A percentile compares a stretch with the other conserved stretches of the same genome.
phyloP scores from a whole-genome alignment of 2,888 invertebrate genomes.

The Furcula furcula region DNA sequence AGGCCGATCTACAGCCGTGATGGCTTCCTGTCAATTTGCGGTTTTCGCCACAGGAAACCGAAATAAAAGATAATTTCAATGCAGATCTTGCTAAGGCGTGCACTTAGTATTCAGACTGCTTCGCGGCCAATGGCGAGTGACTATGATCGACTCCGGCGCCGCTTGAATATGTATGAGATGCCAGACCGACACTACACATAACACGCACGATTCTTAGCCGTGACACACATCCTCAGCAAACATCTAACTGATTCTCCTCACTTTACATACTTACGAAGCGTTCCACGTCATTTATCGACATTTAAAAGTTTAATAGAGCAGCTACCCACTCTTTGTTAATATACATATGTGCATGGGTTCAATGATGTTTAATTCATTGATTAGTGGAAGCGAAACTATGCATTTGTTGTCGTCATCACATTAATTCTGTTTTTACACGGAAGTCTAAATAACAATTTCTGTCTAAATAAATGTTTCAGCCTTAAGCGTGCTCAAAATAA shows the following conservation, averaged over 20 bases:
- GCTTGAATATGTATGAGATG: conserved; percentile 71
- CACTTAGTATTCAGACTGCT: conserved; percentile 70
- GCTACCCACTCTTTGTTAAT: conserved; percentile 23
- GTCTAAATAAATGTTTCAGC: too few species aligned
- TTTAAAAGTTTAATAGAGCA: conserved; percentile 29
- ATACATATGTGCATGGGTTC: conserved; percentile 31
- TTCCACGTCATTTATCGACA: conserved; percentile 26
- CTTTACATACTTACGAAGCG: conserved; percentile 25
- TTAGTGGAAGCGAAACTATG: conserved; percentile 31
- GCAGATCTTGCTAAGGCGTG: conserved; percentile 59
- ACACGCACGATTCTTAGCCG: conserved; percentile 60
- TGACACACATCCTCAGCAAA: conserved; percentile 65
- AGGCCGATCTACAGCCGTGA: conserved; percentile 16
- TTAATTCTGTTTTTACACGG: too few species aligned
- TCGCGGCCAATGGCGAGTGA: conserved; percentile 64
- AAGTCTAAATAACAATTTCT: too few species aligned
- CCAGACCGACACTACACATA: conserved; percentile 51
- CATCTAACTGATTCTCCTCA: conserved; percentile 45
- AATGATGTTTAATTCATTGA: conserved; percentile 36
- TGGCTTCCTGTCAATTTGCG: conserved; percentile 35
- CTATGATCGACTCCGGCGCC: conserved; percentile 53
- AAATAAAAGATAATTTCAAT: conserved; percentile 65
- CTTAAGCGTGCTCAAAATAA: too few species aligned
- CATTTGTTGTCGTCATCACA: conserved; percentile 21
- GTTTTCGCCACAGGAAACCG: conserved; percentile 53